A percentile compares a stretch with the other conserved stretches of the same genome.
Conservation (phyloP, 1,140 invertebrate species). For the Batillaria attramentaria region DNA sequence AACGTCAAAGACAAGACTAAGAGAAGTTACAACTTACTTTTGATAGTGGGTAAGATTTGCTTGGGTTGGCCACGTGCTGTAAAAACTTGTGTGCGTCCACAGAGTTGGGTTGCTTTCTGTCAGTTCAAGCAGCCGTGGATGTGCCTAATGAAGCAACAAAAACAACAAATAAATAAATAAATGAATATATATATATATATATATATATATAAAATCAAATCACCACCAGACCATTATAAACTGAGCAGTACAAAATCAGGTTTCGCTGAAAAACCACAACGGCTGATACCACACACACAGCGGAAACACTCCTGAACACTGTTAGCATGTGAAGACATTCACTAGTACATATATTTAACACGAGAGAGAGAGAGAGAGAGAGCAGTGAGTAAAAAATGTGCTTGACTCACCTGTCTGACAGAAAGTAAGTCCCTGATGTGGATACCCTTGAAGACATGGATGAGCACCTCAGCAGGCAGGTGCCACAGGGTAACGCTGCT, state of each 20-base stretch:
- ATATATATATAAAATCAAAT: neutral
- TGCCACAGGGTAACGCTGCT: slow-evolving; percentile 63
- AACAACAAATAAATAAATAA: slow-evolving; percentile 23
- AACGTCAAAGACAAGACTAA: neutral
- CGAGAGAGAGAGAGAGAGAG: too few relatives aligned
- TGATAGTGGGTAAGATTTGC: slow-evolving; percentile 63
- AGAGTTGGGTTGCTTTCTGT: slow-evolving; percentile 56
- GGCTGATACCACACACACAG: too few relatives aligned
- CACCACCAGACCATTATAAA: neutral
- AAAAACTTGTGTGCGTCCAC: slow-evolving; percentile 61
- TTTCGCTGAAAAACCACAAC: too few relatives aligned
- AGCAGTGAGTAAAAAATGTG: too few relatives aligned
- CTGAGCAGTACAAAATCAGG: neutral
- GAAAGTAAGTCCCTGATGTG: slow-evolving; percentile 67
- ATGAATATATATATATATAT: neutral
- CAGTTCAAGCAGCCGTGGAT: slow-evolving; percentile 59
- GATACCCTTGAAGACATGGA: slow-evolving; percentile 60
- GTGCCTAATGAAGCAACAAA: slow-evolving; percentile 13
- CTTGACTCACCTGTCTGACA: slow-evolving; percentile 64
- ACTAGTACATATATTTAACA: too few relatives aligned
- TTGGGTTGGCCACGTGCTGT: slow-evolving; percentile 61
- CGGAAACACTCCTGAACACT: too few relatives aligned
- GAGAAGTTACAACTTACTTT: slow-evolving; percentile 52
- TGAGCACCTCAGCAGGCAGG: slow-evolving; percentile 65
- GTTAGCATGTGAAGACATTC: too few relatives aligned